Evolutionary conservation across 2,113 vertebrate species (phyloP).

Genomic region (Corythornis vintsioides): DNA sequence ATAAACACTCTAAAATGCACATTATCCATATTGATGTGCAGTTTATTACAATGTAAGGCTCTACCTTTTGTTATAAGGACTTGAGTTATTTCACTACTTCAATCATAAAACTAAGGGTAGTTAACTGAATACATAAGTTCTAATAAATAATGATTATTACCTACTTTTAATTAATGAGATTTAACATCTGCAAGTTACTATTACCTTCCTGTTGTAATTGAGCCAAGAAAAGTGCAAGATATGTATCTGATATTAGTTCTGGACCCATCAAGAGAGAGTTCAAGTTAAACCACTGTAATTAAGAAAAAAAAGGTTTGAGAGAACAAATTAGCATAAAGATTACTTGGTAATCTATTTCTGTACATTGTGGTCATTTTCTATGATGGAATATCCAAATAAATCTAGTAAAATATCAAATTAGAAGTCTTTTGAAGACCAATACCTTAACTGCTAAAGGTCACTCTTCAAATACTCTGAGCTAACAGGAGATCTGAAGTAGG

Average conservation of each 20-base stretch:
- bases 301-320: constrained; percentile 60
- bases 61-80: neutral
- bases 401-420: neutral
- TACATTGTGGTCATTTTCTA: constrained; percentile 22
- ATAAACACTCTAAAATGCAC: neutral
- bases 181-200: constrained; percentile 52
- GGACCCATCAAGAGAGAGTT: constrained; percentile 98
- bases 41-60: neutral
- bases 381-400: neutral
- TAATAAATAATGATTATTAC: constrained; percentile 41
- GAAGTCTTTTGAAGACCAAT: neutral
- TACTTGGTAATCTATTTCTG: constrained; percentile 2
- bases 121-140: neutral
- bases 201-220: constrained; percentile 99
- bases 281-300: constrained; percentile 97
- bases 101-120: constrained; percentile 1
- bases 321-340: constrained; percentile 52
- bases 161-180: constrained; percentile 40
- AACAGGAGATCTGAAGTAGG: neutral
- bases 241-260: constrained; percentile 98
- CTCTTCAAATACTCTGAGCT: neutral
- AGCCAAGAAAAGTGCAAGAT: constrained; percentile 97
- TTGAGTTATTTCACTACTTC: constrained; percentile 30
- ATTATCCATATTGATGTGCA: neutral
- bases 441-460: neutral